These are phyloP conservation scores for Brienomyrus brachyistius DNA, from an alignment of 2,113 vertebrate species.

Conservation along the genomic window DNA sequence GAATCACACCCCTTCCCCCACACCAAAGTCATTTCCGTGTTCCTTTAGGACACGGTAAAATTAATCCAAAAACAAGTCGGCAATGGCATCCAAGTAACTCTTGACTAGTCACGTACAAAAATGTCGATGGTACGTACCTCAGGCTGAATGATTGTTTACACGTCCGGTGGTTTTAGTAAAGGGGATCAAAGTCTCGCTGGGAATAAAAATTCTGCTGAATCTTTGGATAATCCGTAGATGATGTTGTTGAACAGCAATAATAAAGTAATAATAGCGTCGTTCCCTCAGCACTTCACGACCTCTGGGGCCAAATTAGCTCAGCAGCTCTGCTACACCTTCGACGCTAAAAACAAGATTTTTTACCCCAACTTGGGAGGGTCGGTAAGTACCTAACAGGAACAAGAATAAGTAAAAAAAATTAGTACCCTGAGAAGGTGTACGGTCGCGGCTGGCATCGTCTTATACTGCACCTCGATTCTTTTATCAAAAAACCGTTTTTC, in stretches of 20 bases:
- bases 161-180: background rate
- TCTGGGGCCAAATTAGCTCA: background rate
- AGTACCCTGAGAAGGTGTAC: conserved; percentile 45
- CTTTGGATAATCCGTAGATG: background rate
- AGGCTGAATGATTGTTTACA: background rate
- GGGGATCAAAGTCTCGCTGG: background rate
- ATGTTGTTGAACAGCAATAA: background rate
- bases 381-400: background rate
- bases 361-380: background rate
- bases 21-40: background rate
- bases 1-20: background rate
- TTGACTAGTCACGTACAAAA: background rate
- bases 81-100: background rate
- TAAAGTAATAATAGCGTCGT: background rate
- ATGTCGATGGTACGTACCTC: background rate
- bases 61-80: background rate
- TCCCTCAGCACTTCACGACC: background rate
- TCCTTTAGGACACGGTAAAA: background rate
- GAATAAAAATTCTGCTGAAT: background rate
- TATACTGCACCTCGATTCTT: conserved; percentile 45
- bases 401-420: conserved; percentile 20
- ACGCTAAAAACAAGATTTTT: background rate
- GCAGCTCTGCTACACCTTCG: background rate
- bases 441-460: conserved; percentile 46
- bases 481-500: conserved; percentile 56